Base-by-base conservation (phyloP, 2,113 vertebrate species). In the Calcarius ornatus region DNA sequence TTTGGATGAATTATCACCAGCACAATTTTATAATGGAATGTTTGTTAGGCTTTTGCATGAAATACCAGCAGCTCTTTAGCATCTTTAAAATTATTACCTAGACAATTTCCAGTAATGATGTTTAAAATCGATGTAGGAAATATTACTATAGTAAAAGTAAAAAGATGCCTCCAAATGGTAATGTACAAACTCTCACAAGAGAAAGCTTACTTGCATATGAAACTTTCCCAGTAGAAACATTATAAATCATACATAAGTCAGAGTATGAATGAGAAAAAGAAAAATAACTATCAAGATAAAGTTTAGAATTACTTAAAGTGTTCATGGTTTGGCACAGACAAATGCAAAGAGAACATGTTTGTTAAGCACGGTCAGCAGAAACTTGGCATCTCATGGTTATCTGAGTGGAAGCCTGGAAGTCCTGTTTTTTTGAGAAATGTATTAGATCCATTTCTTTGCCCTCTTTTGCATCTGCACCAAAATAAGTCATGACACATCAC, bases 171-270 rank as follows among this genome's bases (percentile, higher is more conserved):
- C 77, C 61, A 77, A 93, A 94, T 35, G 38, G 77, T 85, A 81
- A 81, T 70, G 54, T 54, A 73, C 35, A 83, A 92, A 91, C 75
- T 64, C 71, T 96, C 78, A 80, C 43, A 47, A 78, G 72, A 85
- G 73, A 82, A 81, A 77, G 71, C 79, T 94, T 66, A 25, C 90
- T 95, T 95, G 79, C 63, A 65, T 81, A 24, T 66, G 72, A 95
- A 90, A 77, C 76, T 88, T 92, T 93, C 60, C 80, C 90, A 78
- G 81, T 89, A 93, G 77, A 87, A 94, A 92, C 66, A 68, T 69
- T 91, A 81, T 84, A 95, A 96, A 96, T 94, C 91, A 65, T 59
- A 80, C 48, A 48, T 90, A 96, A 96, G 72, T 95, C 94, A 92
- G 86, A 51, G 66, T 64, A 81, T 71, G 71, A 88, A 93, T 61